Base-by-base conservation (phyloP, 2,888 invertebrate genomes). In the Unio delphinus region DNA sequence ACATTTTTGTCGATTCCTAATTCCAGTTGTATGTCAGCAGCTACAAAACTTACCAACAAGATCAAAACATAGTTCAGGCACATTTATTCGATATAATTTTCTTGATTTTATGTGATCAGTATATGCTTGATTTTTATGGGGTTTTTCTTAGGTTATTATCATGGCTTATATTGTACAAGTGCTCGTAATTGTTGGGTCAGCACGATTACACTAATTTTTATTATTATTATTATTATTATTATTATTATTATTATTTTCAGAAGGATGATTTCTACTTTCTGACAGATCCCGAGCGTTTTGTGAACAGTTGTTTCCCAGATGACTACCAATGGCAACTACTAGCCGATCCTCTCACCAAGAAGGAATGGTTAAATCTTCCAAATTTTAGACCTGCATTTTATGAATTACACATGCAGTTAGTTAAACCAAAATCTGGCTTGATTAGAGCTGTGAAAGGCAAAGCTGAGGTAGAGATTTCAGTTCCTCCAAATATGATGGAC, bases 291-390 rank as follows among this genome's bases (percentile, higher is more conserved):
- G 75, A 80, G n/a, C 70, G 73, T 34, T 80, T 80, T 61, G 75
- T 80, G 20, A 68, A 67, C 45, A 79, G 74, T 68, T 80, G 80
- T 68, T 75, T 80, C 30, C 80, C 83, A n/a, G 74, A 79, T 20
- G 76, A 80, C 57, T 65, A 72, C 5, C 34, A 61, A 7, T 83
- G 83, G 83, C 83, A 83, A 65, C 71, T 83, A 18, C 63, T 82
- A 15, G 65, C 67, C 5, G 73, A 72, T 20, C 74, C 78, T 3
- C 26, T 80, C 8, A 74, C 78, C 1, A 76, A 72, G 45, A n/a
- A 63, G 0, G 74, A 77, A 11, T 83, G 81, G 58, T 80, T 79
- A 69, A 61, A 69, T 20, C 66, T 76, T 1, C 79, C 81, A 4
- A 80, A 79, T 69, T 62, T 81, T 15, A 80, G 81, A 61, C 81